Percentiles rank a stretch among this genome's conserved stretches.
phyloP scores from a whole-genome alignment of 2,888 invertebrate species.

The Itoplectis maculator region DNA sequence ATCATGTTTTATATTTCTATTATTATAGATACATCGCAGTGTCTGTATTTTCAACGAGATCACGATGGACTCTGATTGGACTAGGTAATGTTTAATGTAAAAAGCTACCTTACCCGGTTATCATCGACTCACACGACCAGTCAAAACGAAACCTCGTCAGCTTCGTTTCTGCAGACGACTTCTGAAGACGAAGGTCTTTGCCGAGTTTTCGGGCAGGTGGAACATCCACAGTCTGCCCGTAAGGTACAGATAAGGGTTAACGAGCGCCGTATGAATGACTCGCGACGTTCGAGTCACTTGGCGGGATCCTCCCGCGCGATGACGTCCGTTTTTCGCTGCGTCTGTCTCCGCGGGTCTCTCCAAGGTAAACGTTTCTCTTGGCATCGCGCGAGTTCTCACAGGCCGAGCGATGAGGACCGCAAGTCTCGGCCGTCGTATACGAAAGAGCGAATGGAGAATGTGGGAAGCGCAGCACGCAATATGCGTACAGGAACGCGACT shows the following conservation, averaged over 20 bases:
- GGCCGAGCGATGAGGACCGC: conserved; percentile 56
- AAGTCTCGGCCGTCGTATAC: conserved; percentile 50
- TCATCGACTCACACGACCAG: too few species aligned
- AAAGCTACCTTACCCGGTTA: too few species aligned
- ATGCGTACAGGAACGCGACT: conserved; percentile 9
- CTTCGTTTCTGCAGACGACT: background rate
- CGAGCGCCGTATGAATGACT: conserved; percentile 26
- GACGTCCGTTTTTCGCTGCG: conserved; percentile 26
- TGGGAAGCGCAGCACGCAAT: background rate
- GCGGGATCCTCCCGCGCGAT: conserved; percentile 20
- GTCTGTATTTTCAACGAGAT: too few species aligned
- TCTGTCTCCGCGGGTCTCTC: conserved; percentile 48
- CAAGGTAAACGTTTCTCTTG: conserved; percentile 72
- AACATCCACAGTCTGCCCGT: background rate
- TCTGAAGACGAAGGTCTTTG: background rate
- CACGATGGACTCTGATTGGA: too few species aligned
- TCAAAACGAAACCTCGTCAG: too few species aligned
- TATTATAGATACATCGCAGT: too few species aligned
- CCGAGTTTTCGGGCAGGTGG: background rate
- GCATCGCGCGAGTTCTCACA: conserved; percentile 62
- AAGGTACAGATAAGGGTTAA: background rate
- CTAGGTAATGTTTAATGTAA: too few species aligned
- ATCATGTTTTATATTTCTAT: too few species aligned
- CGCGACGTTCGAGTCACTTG: conserved; percentile 46
- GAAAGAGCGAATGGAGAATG: conserved; percentile 1